Percentiles rank a stretch among this genome's conserved stretches.
Conservation (phyloP, 2,888 invertebrate species). For the Chydorus sphaericus region DNA sequence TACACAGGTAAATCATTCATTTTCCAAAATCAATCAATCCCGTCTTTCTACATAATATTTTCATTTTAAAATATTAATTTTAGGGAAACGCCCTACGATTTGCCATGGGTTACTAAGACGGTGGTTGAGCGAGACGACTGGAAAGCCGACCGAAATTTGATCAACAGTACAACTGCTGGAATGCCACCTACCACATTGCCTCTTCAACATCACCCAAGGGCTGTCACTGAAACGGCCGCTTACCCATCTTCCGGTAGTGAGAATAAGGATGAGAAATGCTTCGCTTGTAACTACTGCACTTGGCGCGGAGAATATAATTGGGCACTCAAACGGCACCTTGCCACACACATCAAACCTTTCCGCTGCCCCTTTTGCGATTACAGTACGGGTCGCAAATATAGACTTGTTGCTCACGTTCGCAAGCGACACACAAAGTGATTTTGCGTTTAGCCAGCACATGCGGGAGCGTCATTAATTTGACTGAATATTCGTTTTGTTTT, state of each 20-base stretch:
- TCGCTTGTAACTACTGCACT: slow-evolving; percentile 76
- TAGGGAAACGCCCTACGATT: slow-evolving; percentile 70
- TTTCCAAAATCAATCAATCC: background rate
- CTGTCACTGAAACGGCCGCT: too few relatives aligned
- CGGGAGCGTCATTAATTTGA: slow-evolving; percentile 33
- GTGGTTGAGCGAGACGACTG: slow-evolving; percentile 10
- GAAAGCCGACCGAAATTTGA: background rate
- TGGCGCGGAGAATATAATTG: slow-evolving; percentile 90
- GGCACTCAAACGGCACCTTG: slow-evolving; percentile 81
- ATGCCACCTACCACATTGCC: background rate
- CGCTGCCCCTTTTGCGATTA: slow-evolving; percentile 82
- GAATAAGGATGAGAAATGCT: slow-evolving; percentile 49
- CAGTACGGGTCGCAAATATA: slow-evolving; percentile 80
- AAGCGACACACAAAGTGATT: slow-evolving; percentile 84
- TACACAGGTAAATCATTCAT: slow-evolving; percentile 51
- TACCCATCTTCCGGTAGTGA: slow-evolving; percentile 16
- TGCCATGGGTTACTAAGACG: slow-evolving; percentile 23
- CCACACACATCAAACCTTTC: slow-evolving; percentile 83
- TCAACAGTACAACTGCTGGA: too few relatives aligned
- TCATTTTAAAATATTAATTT: background rate
- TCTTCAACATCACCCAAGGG: slow-evolving; percentile 8
- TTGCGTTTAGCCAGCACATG: slow-evolving; percentile 62
- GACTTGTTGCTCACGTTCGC: slow-evolving; percentile 73
- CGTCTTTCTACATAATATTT: background rate
- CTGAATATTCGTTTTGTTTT: too few relatives aligned